Percentiles rank a stretch among this genome's conserved stretches.
Conservation (phyloP, 1,140 invertebrate species). For the Dryas iulia region DNA sequence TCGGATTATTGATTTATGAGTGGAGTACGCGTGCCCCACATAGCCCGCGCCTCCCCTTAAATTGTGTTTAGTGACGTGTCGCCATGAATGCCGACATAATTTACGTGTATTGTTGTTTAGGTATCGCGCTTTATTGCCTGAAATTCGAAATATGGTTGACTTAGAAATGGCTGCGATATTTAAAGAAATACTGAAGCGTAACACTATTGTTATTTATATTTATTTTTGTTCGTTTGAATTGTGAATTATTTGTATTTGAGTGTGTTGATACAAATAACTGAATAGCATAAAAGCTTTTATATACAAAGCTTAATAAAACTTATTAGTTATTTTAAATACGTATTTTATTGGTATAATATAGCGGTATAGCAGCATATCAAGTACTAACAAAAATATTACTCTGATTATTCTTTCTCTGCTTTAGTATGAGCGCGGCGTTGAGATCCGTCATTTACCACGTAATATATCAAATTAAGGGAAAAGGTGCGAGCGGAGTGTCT, state of each 20-base stretch:
- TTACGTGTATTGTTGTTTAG: slow-evolving; percentile 26
- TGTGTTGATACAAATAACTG: background rate
- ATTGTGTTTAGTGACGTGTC: slow-evolving; percentile 52
- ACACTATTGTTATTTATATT: background rate
- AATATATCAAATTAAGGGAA: no score
- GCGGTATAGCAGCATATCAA: no score
- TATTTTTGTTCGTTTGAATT: background rate
- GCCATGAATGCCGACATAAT: slow-evolving; percentile 29
- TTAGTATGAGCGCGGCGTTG: no score
- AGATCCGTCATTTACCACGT: no score
- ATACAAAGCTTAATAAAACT: no score
- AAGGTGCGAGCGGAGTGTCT: no score
- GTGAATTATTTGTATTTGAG: background rate
- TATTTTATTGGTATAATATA: no score
- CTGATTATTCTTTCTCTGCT: no score
- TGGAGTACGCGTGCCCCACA: slow-evolving; percentile 42
- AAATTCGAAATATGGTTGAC: background rate
- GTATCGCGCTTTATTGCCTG: slow-evolving; percentile 3
- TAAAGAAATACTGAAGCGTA: slow-evolving; percentile 1
- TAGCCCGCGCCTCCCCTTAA: slow-evolving; percentile 50
- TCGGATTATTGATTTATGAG: slow-evolving; percentile 61
- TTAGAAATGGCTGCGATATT: background rate
- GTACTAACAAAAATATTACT: no score
- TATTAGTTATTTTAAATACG: no score
- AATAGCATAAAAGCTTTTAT: background rate